These are phyloP conservation scores for Sebastes fasciatus DNA, from an alignment of 2,113 vertebrate genomes.

Conservation along the genomic window DNA sequence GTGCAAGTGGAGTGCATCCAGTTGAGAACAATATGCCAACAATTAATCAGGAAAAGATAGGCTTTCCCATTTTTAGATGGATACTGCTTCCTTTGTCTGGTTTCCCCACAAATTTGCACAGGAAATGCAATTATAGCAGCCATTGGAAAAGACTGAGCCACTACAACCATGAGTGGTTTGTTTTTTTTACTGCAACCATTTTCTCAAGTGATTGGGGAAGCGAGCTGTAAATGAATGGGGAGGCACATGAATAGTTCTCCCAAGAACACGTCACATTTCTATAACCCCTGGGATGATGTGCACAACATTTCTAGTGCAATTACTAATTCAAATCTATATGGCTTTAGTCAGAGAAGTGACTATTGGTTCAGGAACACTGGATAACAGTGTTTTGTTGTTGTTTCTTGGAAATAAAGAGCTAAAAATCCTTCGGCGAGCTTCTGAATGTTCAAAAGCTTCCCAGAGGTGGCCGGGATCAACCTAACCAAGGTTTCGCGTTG, in stretches of 20 bases:
- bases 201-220: conserved; percentile 82
- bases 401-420: conserved; percentile 17
- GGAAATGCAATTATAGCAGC: conserved; percentile 80
- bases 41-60: conserved; percentile 79
- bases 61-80: conserved; percentile 65
- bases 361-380: conserved; percentile 25
- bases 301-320: conserved; percentile 48
- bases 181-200: conserved; percentile 75
- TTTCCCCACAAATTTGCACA: conserved; percentile 70
- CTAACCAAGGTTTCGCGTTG: conserved; percentile 35
- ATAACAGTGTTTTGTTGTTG: conserved; percentile 41
- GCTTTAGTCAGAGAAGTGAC: conserved; percentile 36
- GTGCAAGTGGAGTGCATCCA: conserved; percentile 72
- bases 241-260: conserved; percentile 71
- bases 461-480: background rate
- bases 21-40: conserved; percentile 77
- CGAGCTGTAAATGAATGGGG: conserved; percentile 73
- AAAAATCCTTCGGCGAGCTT: conserved; percentile 8
- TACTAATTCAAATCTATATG: conserved; percentile 50
- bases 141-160: conserved; percentile 64
- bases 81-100: conserved; percentile 65
- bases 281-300: conserved; percentile 61
- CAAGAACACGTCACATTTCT: conserved; percentile 64
- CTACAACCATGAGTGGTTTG: conserved; percentile 76
- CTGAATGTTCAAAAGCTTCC: conserved; percentile 40